Evolutionary conservation across 23 tunicate species (phyloP).

Genomic region (Halocynthia aurantium): DNA sequence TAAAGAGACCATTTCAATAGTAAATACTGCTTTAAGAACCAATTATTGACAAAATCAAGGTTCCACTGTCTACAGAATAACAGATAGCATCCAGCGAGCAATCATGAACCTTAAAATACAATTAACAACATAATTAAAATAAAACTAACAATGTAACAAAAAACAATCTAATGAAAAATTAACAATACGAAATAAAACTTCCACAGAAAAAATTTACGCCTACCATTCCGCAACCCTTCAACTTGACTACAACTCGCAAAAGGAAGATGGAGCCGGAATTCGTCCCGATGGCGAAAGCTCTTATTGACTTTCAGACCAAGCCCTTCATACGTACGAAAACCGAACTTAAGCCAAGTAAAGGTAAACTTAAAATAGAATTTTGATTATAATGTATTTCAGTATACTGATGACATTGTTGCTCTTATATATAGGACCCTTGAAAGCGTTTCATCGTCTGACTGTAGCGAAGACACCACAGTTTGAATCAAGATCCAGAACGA

Average conservation of each 20-base stretch:
- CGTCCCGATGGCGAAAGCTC: constrained; percentile 71
- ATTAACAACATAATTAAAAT: too few relatives aligned
- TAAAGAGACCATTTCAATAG: too few relatives aligned
- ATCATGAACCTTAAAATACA: too few relatives aligned
- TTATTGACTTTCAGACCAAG: constrained; percentile 37
- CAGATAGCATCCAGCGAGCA: too few relatives aligned
- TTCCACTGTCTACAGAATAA: too few relatives aligned
- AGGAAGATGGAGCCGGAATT: constrained; percentile 12
- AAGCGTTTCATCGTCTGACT: constrained; percentile 20
- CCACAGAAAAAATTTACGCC: constrained; percentile 18
- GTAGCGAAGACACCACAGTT: constrained; percentile 63
- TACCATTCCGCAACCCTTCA: constrained; percentile 48
- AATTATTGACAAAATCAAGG: too few relatives aligned
- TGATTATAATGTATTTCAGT: background rate
- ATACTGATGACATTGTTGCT: background rate
- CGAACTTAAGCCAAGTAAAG: background rate
- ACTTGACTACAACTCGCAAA: constrained; percentile 26
- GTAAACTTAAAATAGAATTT: background rate
- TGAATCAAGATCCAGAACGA: constrained; percentile 19
- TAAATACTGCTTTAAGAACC: too few relatives aligned
- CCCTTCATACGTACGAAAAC: constrained; percentile 2
- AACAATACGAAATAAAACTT: background rate
- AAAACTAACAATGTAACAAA: too few relatives aligned
- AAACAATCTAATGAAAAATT: too few relatives aligned
- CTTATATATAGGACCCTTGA: constrained; percentile 17